Percentiles rank a stretch among this genome's conserved stretches.
phyloP scores from a whole-genome alignment of 2,113 vertebrate species.

The Callaeas wilsoni region DNA sequence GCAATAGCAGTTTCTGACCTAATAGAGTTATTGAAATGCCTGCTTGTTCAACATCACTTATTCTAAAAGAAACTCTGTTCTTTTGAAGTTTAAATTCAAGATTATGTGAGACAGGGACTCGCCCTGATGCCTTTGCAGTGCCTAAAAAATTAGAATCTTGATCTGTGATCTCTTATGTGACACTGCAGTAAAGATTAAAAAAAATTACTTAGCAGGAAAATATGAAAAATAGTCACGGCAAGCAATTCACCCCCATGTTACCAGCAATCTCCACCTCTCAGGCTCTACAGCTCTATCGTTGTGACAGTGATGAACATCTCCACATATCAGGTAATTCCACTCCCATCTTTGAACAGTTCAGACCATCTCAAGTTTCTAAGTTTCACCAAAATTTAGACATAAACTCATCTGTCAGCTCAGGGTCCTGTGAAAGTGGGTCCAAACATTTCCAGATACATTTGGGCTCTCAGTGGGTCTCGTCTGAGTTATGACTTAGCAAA shows the following conservation, averaged over 20 bases:
- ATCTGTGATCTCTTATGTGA: neutral
- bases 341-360: neutral
- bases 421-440: neutral
- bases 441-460: neutral
- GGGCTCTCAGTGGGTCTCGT: neutral
- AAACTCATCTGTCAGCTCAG: neutral
- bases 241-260: accelerated
- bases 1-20: neutral
- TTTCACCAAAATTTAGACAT: neutral
- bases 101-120: neutral
- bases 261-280: neutral
- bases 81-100: neutral
- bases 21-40: neutral
- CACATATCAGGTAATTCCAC: neutral
- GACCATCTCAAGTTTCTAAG: neutral
- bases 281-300: neutral
- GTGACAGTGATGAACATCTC: neutral
- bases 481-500: neutral
- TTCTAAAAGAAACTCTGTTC: neutral
- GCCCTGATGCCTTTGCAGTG: neutral
- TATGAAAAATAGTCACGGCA: neutral
- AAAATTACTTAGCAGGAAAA: neutral
- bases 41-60: neutral
- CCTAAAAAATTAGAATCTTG: neutral
- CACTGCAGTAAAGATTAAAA: neutral